These are phyloP conservation scores for Keiferia lycopersicella DNA, from an alignment of 2,888 invertebrate species.

Conservation along the genomic window DNA sequence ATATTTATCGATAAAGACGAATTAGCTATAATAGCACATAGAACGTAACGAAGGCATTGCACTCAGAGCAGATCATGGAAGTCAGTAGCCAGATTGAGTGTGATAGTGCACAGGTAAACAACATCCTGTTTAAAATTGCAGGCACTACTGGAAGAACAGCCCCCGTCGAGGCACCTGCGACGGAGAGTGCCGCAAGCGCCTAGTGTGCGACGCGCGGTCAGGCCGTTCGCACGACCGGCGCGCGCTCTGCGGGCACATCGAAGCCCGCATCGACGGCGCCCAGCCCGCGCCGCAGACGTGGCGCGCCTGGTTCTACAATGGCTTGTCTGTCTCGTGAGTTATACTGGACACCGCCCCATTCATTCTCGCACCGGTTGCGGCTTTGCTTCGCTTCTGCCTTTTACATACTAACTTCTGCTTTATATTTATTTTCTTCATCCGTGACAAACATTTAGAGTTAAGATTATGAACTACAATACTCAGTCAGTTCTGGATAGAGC, in stretches of 20 bases:
- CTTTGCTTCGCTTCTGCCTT: background rate
- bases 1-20: too few relatives aligned
- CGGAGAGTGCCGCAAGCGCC: constrained; percentile 91
- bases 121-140: constrained; percentile 46
- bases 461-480: constrained; percentile 2
- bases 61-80: too few relatives aligned
- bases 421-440: background rate
- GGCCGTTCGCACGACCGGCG: constrained; percentile 93
- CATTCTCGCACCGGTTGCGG: constrained; percentile 14
- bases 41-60: too few relatives aligned
- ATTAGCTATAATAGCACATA: too few relatives aligned
- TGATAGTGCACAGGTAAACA: too few relatives aligned
- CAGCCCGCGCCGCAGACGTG: constrained; percentile 86
- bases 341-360: background rate
- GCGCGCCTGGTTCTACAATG: constrained; percentile 94
- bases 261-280: constrained; percentile 90
- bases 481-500: too few relatives aligned
- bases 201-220: constrained; percentile 92
- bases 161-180: constrained; percentile 91
- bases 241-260: constrained; percentile 90
- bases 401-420: background rate
- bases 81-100: too few relatives aligned
- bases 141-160: constrained; percentile 95
- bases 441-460: constrained; percentile 5
- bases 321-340: constrained; percentile 93